Evolutionary conservation across 2,797 vertebrate species (phyloP), one percentile per base, ranked within the genome.

Genomic region (Oreonectes daqikongensis): DNA sequence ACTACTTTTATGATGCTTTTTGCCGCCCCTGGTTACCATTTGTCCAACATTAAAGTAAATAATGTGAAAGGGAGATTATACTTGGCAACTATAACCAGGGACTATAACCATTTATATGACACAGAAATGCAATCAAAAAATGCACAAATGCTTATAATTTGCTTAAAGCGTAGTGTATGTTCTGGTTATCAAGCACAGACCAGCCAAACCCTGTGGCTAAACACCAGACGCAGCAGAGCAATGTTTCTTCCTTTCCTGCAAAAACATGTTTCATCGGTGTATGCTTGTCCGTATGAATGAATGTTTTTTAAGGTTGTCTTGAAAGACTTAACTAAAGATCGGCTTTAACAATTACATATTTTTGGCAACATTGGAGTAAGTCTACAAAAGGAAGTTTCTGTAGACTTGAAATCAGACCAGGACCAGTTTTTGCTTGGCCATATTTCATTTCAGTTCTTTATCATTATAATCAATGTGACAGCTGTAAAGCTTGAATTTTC

Each of bases 381-480:
- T 66, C n/a, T 22, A 50, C 30, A 26, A 67, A 65, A 60, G 28
- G 38, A 80, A 35, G 20, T 22, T 35, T 72, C 63, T 52, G 35
- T 24, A 30, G 22, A 72, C 24, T 50, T 64, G 67, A 69, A 68
- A 59, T n/a, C 7, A 5, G 60, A 12, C 75, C 71, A 68, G 67
- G 12, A 50, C 7, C n/a, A 15, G 61, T 48, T 38, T 68, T 30
- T 46, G 52, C 32, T 32, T 44, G 59, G 20, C 28, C 2, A 40
- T 70, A 64, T 66, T 38, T 70, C 48, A 78, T 64, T 75, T 60
- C 8, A 2, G 30, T 57, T 26, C 69, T 71, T 70, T 66, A 77
- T 81, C 66, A 81, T 72, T 70, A 46, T 73, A 65, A 72, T 79
- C 64, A 79, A 26, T 28, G 3, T 69, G 61, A 72, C 63, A 52